phyloP scores from a whole-genome alignment of 2,797 vertebrate genomes.

The Acanthurus lineatus region DNA sequence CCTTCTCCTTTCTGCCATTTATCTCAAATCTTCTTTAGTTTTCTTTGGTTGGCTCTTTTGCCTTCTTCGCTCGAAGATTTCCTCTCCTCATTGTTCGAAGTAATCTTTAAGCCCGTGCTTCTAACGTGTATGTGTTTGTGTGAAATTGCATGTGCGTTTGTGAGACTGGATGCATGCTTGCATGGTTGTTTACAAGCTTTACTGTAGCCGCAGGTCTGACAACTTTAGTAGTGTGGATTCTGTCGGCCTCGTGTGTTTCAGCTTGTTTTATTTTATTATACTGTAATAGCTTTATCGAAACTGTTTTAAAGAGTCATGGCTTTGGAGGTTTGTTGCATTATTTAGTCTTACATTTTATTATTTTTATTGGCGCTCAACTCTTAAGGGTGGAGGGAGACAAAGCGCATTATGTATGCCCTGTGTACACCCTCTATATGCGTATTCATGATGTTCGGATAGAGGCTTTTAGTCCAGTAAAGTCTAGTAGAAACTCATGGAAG shows the following conservation, averaged over 20 bases:
- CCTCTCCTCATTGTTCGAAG: conserved; percentile 46
- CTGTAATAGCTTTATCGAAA: conserved; percentile 45
- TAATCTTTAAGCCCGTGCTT: conserved; percentile 59
- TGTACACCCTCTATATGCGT: conserved; percentile 53
- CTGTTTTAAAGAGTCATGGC: conserved; percentile 36
- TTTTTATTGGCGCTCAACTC: conserved; percentile 62
- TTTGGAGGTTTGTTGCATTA: conserved; percentile 68
- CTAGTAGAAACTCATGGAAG: conserved; percentile 23
- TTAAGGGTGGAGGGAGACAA: conserved; percentile 60
- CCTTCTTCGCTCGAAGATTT: conserved; percentile 35
- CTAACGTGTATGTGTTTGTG: conserved; percentile 52
- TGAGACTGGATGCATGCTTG: conserved; percentile 52
- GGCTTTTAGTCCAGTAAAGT: conserved; percentile 43
- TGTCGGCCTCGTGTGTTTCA: conserved; percentile 46
- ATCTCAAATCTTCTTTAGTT: conserved; percentile 27
- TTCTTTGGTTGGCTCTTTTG: conserved; percentile 33
- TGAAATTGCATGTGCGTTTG: conserved; percentile 60
- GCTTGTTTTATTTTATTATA: conserved; percentile 43
- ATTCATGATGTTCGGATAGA: conserved; percentile 56
- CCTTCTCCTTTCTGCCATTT: conserved; percentile 15
- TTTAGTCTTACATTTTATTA: conserved; percentile 53
- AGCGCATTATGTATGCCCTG: conserved; percentile 66
- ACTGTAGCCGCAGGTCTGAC: conserved; percentile 58
- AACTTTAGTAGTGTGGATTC: conserved; percentile 73
- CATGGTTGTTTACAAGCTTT: conserved; percentile 75